phyloP scores from a whole-genome alignment of 2,888 invertebrate species.

The Tiphia femorata region DNA sequence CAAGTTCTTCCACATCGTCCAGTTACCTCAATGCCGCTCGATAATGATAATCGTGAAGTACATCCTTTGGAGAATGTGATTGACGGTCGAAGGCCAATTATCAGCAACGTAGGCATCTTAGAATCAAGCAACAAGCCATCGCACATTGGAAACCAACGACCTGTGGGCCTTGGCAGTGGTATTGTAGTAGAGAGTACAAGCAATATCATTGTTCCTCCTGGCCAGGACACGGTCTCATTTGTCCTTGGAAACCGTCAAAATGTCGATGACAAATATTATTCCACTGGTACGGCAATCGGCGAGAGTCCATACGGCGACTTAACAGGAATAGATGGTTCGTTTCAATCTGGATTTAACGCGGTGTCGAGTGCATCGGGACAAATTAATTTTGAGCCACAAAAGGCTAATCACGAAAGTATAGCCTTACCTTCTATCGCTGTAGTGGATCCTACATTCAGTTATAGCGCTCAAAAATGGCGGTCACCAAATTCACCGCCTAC shows the following conservation, averaged over 20 bases:
- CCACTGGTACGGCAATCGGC: slow-evolving; percentile 70
- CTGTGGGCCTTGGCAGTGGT: slow-evolving; percentile 19
- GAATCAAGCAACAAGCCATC: slow-evolving; percentile 30
- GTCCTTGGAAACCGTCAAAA: slow-evolving; percentile 76
- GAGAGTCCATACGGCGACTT: slow-evolving; percentile 68
- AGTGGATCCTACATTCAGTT: slow-evolving; percentile 29
- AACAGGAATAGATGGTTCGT: slow-evolving; percentile 36
- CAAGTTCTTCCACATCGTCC: slow-evolving; percentile 30
- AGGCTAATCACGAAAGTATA: not conserved
- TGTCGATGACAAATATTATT: slow-evolving; percentile 69
- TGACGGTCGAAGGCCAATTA: slow-evolving; percentile 32
- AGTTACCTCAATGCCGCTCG: slow-evolving; percentile 56
- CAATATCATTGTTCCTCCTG: slow-evolving; percentile 75
- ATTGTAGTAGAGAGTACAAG: slow-evolving; percentile 71
- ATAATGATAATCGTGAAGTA: slow-evolving; percentile 30
- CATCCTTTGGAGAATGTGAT: slow-evolving; percentile 44
- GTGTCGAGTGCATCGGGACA: not conserved
- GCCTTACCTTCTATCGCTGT: slow-evolving; percentile 50
- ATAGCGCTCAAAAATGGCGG: slow-evolving; percentile 47
- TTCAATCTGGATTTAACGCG: slow-evolving; percentile 44
- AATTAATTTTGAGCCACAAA: too few species aligned
- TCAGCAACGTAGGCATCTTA: slow-evolving; percentile 19
- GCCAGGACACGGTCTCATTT: slow-evolving; percentile 76
- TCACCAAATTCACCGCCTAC: slow-evolving; percentile 18
- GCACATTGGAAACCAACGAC: slow-evolving; percentile 32